Base-by-base conservation (phyloP, 2,113 vertebrate genomes). In the Amphiprion percula region DNA sequence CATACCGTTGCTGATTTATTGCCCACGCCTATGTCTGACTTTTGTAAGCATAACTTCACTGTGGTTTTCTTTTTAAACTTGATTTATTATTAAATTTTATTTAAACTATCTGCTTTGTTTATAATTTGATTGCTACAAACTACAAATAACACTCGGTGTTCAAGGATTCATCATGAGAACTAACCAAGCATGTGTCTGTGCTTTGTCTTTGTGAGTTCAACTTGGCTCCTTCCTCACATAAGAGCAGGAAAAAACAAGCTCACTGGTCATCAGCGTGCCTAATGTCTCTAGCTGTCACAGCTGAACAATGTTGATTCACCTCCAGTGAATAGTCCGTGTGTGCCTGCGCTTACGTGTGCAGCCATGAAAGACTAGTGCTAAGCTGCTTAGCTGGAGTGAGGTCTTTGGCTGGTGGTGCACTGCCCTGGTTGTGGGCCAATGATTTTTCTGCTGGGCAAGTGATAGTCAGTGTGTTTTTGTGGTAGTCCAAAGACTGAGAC, bases 381-480 rank as follows among this genome's bases (percentile, higher is more conserved):
- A 91, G 87, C 88, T 81, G 87, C 90, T 93, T 92, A 87, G 78
- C 72, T 65, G 56, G 26, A 85, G 44, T 77, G 79, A 85, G 83
- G 84, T 87, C 77, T 87, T 84, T 88, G 79, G 72, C 79, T 87
- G 85, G 63, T 66, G 50, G 33, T 67, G 71, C 73, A 17, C 65
- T 74, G 74, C 46, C 68, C 82, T 83, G 85, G 63, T 87, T 87
- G 49, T 77, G 50, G 75, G 65, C 84, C 83, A 78, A 46, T 79
- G 58, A 41, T 82, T 80, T 80, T 44, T 49, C 61, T 77, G 50
- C 58, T 80, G 5, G 19, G 58, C 60, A 75, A 82, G 26, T 79
- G 54, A 64, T 81, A 50, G 74, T 74, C 67, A 12, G 37, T 82
- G 65, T 84, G 63, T 69, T 82, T 79, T 87, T 83, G 55, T 81